Evolutionary conservation across 2,113 vertebrate genomes (phyloP), one percentile per base, ranked within the genome.

Genomic region (Hystrix cristata): DNA sequence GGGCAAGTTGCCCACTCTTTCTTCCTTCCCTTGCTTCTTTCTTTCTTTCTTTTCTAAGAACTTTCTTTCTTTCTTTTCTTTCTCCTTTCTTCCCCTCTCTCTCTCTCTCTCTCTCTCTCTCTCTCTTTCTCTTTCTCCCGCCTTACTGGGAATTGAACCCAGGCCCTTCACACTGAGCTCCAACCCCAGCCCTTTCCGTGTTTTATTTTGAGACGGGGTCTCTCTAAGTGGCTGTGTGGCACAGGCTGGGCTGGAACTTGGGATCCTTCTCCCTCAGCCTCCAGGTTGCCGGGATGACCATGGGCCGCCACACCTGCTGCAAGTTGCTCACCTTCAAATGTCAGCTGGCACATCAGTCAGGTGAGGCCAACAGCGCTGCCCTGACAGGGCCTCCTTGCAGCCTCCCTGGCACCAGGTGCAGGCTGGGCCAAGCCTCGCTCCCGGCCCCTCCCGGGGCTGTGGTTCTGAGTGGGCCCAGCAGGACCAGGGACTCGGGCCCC

Each of bases 361-460:
- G 14, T 16, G 76, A 90, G 27, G 48, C 13, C 9, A 38, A 7
- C 21, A 3, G 7, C 0, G 0, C 4, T 3, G 4, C 2, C 15
- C 6, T 59, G 16, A 10, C 38, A 60, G 29, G 25, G 8, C 67
- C 38, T 38, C 38, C 38, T 38, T 12, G 5, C 7, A 0, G 29
- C 51, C 38, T 9, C 21, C 0, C 9, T 4, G 1, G 8, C 1
- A 1, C 25, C 0, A 0, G 16, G 31, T 27, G 12, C 29, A 38
- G 4, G 34, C 48, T 55, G 51, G 8, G 38, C 48, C 1, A 29
- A 0, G 23, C 4, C 19, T 76, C 14, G 12, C 16, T 0, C 3
- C 57, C 18, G 19, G 12, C 46, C 16, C 4, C 38, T 4, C 15
- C 15, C 51, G 16, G 8, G 27, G 29, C 74, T 51, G 14, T 7